A percentile compares a stretch with the other conserved stretches of the same genome.
Evolutionary conservation across 2,113 vertebrate genomes (phyloP).

Genomic region (Chrysemys picta): DNA sequence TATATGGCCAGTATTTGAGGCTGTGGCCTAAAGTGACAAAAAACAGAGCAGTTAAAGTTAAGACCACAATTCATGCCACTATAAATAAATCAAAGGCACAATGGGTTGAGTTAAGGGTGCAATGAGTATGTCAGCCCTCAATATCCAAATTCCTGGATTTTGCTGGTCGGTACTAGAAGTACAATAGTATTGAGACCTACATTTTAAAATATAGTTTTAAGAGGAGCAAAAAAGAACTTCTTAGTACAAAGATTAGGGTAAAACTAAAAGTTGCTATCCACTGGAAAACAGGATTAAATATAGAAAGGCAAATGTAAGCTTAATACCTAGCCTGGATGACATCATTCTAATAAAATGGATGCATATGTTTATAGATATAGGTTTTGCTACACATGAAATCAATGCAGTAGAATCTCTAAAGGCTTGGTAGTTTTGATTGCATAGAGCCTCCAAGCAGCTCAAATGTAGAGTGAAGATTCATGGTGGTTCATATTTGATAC

Average conservation of each 20-base stretch:
- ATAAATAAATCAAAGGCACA: slow-evolving; percentile 42
- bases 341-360: neutral
- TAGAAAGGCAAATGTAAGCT: neutral
- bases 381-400: neutral
- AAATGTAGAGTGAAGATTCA: neutral
- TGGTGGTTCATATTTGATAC: neutral
- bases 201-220: slow-evolving; percentile 18
- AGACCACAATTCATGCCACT: neutral
- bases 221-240: slow-evolving; percentile 2
- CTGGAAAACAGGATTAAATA: neutral
- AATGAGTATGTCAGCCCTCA: slow-evolving; percentile 34
- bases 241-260: neutral
- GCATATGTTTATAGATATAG: neutral
- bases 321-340: neutral
- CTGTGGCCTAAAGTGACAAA: slow-evolving; percentile 61
- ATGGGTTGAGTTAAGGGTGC: slow-evolving; percentile 21
- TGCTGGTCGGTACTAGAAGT: slow-evolving; percentile 44
- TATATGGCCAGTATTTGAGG: neutral
- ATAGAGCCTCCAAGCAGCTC: neutral
- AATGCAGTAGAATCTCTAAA: neutral
- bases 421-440: neutral
- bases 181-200: neutral
- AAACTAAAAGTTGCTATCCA: neutral
- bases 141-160: slow-evolving; percentile 19
- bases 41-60: slow-evolving; percentile 56